Evolutionary conservation across 2,888 invertebrate species (phyloP).

Genomic region (Tubiluchus corallicola): DNA sequence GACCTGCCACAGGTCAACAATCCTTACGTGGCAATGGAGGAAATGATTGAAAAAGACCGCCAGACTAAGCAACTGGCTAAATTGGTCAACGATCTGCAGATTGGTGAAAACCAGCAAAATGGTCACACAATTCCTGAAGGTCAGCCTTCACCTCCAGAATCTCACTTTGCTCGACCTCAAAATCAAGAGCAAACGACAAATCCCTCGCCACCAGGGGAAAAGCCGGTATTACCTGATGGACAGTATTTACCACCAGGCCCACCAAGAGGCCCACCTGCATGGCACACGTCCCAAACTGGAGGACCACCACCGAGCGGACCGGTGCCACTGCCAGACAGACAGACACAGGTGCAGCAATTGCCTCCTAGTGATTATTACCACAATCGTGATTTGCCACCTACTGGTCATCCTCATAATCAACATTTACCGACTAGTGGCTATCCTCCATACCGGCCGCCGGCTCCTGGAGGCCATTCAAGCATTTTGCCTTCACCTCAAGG

Average conservation of each 20-base stretch:
- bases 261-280: neutral
- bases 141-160: neutral
- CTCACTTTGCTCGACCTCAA: no score
- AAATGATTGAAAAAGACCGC: neutral
- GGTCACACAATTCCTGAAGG: neutral
- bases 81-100: neutral
- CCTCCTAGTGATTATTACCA: no score
- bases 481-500: neutral
- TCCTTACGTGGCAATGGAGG: slow-evolving; percentile 1
- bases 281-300: neutral
- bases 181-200: no score
- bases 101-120: neutral
- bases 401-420: no score
- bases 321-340: neutral
- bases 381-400: no score
- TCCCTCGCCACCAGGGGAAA: neutral
- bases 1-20: neutral
- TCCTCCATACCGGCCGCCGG: neutral
- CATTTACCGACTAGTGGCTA: neutral
- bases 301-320: neutral
- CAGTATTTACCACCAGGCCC: neutral
- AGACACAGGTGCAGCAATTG: no score
- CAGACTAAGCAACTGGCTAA: neutral
- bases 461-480: no score
- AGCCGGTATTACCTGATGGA: neutral